phyloP scores from a whole-genome alignment of 2,113 vertebrate species.

The Petromus typicus region DNA sequence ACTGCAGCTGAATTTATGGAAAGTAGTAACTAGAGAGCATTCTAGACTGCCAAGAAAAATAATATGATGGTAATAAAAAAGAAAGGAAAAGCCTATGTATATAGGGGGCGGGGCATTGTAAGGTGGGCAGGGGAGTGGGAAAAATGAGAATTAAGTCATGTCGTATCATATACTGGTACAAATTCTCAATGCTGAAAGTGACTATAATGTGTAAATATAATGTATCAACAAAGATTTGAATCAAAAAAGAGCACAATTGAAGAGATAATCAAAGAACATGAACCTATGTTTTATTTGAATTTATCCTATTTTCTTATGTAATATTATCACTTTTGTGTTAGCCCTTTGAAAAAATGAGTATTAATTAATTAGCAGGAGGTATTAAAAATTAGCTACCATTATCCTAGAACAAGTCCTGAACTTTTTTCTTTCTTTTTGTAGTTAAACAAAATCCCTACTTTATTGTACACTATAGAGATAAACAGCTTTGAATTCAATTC shows the following conservation, averaged over 20 bases:
- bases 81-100: too few species aligned
- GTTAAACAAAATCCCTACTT: not conserved
- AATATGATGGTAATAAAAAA: too few species aligned
- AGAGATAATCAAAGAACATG: not conserved
- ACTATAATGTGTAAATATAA: too few species aligned
- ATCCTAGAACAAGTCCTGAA: not conserved
- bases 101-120: too few species aligned
- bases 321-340: constrained; percentile 22
- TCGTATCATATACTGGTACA: too few species aligned
- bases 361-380: not conserved
- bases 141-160: too few species aligned
- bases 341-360: not conserved
- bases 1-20: not conserved
- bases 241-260: not conserved
- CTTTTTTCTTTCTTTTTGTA: not conserved
- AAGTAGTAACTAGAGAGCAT: not conserved
- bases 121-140: too few species aligned
- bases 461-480: not conserved
- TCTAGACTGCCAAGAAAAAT: not conserved
- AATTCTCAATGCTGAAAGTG: too few species aligned
- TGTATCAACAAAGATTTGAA: not conserved
- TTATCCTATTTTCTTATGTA: not conserved
- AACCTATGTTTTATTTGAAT: not conserved
- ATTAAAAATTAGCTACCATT: not conserved
- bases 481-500: not conserved